A percentile compares a stretch with the other conserved stretches of the same genome.
Evolutionary conservation across 2,888 invertebrate species (phyloP).

Genomic region (Polia nebulosa): DNA sequence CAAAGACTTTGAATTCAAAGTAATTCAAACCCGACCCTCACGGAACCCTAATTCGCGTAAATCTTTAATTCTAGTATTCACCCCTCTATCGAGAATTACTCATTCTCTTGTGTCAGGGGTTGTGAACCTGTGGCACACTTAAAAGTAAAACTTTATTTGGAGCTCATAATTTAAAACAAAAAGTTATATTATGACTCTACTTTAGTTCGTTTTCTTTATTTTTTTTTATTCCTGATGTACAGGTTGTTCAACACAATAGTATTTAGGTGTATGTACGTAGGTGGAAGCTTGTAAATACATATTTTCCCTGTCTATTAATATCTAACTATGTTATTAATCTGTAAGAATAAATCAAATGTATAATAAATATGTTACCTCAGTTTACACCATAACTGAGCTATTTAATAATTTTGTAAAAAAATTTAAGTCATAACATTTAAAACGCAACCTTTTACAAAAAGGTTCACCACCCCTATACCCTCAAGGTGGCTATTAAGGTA

Average conservation of each 20-base stretch:
- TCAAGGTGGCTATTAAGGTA: constrained; percentile 84
- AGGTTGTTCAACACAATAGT: too few relatives aligned
- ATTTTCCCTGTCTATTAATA: too few relatives aligned
- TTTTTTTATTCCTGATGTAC: too few relatives aligned
- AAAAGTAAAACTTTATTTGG: background rate
- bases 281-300: too few relatives aligned
- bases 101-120: constrained; percentile 46
- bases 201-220: too few relatives aligned
- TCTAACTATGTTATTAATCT: too few relatives aligned
- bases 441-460: constrained; percentile 12
- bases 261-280: too few relatives aligned
- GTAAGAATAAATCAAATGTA: too few relatives aligned
- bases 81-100: constrained; percentile 63
- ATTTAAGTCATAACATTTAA: background rate
- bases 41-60: constrained; percentile 64
- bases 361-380: too few relatives aligned
- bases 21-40: constrained; percentile 57
- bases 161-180: too few relatives aligned
- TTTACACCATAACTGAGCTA: too few relatives aligned
- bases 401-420: background rate
- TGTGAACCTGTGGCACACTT: background rate
- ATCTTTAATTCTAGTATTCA: constrained; percentile 67
- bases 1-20: constrained; percentile 58
- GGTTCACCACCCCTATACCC: constrained; percentile 63
- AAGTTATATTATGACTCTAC: too few relatives aligned